Evolutionary conservation across 35 echinoderm and acorn worm species (phyloP), one percentile per base, ranked within the genome.

Genomic region (Stichopus chloronotus): DNA sequence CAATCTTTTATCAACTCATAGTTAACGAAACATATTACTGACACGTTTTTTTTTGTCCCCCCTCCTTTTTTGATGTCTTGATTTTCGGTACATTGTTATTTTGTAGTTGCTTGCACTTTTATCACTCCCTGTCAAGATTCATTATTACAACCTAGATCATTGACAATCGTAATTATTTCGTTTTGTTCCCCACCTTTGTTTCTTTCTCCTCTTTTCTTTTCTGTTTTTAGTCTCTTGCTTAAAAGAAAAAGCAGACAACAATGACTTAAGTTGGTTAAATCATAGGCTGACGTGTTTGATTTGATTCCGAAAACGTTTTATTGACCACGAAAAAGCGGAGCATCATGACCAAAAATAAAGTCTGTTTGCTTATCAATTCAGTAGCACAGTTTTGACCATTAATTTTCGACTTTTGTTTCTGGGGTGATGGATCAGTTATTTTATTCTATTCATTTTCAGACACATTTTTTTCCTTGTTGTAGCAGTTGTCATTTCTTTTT

Each of bases 351-450:
- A 83, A n/a, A 83, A 65, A 65, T 53, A 53, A 83, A 83, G 80
- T 17, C 25, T 88, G 86, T 88, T 88, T 88, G 86, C 61, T 63
- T 88, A 88, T 58, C 61, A 88, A 88, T 88, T 88, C 61, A 69
- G 23, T 88, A 69, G 61, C 86, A 88, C 86, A 88, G 56, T 88
- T 88, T 88, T 57, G 25, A 69, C 24, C 55, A 83, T 83, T 83
- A 55, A 88, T 61, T 63, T 25, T n/a, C 12, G 23, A 60, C 52
- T n/a, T 88, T 88, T 69, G n/a, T 88, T 88, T 88, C 86, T 88
- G 58, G 86, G 57, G 57, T 88, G 86, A 88, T 88, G 86, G 86
- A 88, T 88, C 55, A 57, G 80, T 83, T 56, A 56, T 83, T 83
- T 19, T 83, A 83, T 83, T 83, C 55, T 83, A 83, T 83, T 83